These are phyloP conservation scores for Oppia nitens DNA, from an alignment of 1,140 invertebrate species.

Conservation along the genomic window DNA sequence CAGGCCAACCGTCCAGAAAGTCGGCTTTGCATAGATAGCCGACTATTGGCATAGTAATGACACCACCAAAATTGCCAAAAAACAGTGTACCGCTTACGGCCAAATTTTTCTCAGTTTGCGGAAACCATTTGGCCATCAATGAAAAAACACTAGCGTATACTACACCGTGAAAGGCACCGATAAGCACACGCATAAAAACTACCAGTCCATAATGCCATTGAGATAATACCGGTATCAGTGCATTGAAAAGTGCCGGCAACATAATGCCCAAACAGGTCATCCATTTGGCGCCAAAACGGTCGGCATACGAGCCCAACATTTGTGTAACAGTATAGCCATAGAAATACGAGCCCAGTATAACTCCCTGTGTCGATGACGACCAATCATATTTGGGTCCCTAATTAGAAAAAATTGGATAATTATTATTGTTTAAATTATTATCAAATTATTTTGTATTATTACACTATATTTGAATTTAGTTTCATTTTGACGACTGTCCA, in stretches of 20 bases:
- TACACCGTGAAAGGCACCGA: constrained; percentile 5
- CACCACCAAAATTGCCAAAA: constrained; percentile 28
- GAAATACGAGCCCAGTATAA: constrained; percentile 64
- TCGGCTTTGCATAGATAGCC: constrained; percentile 26
- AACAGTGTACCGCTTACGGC: constrained; percentile 10
- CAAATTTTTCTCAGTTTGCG: not conserved
- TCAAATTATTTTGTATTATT: too few species aligned
- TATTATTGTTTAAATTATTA: too few species aligned
- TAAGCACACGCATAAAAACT: not conserved
- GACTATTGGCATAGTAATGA: constrained; percentile 22
- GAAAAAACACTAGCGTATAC: constrained; percentile 4
- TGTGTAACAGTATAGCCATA: constrained; percentile 67
- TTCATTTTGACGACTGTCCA: too few species aligned
- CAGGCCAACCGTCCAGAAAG: constrained; percentile 28
- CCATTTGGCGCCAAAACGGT: constrained; percentile 60
- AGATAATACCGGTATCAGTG: constrained; percentile 54
- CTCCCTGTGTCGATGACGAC: constrained; percentile 36
- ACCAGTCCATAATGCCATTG: not conserved
- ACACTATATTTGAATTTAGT: too few species aligned
- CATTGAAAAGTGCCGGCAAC: constrained; percentile 56
- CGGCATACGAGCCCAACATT: constrained; percentile 57
- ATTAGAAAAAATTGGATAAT: too few species aligned
- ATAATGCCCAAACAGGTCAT: constrained; percentile 64
- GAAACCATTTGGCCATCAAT: constrained; percentile 7
- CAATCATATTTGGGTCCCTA: not conserved